Percentiles rank a stretch among this genome's conserved stretches.
Conservation (phyloP, 2,888 invertebrate genomes). For the Drosophila meridiana region DNA sequence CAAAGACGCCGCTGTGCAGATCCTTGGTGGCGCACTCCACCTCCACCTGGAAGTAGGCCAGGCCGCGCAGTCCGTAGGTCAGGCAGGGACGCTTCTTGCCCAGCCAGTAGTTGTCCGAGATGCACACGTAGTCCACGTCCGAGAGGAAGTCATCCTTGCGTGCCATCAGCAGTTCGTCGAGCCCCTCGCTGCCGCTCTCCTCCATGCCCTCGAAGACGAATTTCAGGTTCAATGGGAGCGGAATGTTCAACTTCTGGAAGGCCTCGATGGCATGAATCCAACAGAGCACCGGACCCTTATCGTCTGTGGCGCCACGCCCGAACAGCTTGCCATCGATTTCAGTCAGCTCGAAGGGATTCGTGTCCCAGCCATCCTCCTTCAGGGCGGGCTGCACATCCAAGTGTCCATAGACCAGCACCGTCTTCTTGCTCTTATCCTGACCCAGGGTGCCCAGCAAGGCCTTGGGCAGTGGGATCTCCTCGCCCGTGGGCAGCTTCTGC, state of each 20-base stretch:
- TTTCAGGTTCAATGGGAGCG: conserved; percentile 91
- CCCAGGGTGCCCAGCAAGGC: conserved; percentile 93
- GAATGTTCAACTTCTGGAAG: conserved; percentile 89
- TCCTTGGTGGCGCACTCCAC: conserved; percentile 96
- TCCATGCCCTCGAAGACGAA: conserved; percentile 99
- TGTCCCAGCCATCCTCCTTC: conserved; percentile 97
- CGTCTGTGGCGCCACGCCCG: conserved; percentile 97
- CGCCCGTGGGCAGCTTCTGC: conserved; percentile 90
- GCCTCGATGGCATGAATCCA: conserved; percentile 98
- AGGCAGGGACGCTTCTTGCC: conserved; percentile 98
- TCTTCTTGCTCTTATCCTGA: conserved; percentile 94
- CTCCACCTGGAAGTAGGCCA: conserved; percentile 95
- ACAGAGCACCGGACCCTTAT: conserved; percentile 97
- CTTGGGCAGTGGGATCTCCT: conserved; percentile 92
- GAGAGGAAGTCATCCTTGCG: conserved; percentile 91
- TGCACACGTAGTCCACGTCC: conserved; percentile 96
- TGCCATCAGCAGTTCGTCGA: conserved; percentile 92
- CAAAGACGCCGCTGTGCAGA: conserved; percentile 97
- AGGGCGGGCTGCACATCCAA: conserved; percentile 98
- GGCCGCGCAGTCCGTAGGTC: conserved; percentile 97
- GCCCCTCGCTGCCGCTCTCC: conserved; percentile 98
- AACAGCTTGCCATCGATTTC: conserved; percentile 95
- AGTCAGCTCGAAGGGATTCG: conserved; percentile 96
- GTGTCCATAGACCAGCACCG: conserved; percentile 97
- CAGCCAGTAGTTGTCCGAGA: conserved; percentile 99